These are phyloP conservation scores for Zaprionus ghesquierei DNA, from an alignment of 1,140 invertebrate species.

Conservation along the genomic window DNA sequence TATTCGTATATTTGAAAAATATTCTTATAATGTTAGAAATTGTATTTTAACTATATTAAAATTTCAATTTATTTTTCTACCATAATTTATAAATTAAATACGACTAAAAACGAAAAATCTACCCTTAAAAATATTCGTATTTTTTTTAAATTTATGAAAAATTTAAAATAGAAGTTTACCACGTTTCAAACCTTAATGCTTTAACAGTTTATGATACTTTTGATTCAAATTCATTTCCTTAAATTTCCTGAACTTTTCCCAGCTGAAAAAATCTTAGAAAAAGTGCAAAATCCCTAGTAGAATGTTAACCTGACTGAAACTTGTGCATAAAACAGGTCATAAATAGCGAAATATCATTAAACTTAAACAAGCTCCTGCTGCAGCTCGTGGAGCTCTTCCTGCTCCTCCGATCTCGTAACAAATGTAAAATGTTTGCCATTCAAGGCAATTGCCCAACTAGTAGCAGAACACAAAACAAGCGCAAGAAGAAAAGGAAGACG, in stretches of 20 bases:
- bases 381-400: background rate
- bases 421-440: slow-evolving; percentile 60
- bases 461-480: slow-evolving; percentile 22
- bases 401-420: slow-evolving; percentile 17
- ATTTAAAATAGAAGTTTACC: no score
- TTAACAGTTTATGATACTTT: background rate
- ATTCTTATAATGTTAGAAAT: no score
- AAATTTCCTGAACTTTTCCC: background rate
- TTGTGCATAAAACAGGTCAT: slow-evolving; percentile 45
- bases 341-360: slow-evolving; percentile 79
- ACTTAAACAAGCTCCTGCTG: slow-evolving; percentile 49
- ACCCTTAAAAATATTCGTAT: no score
- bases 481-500: slow-evolving; percentile 7
- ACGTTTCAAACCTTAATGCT: no score
- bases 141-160: no score
- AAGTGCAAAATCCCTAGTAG: slow-evolving; percentile 23
- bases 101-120: no score
- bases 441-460: slow-evolving; percentile 67
- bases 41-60: no score
- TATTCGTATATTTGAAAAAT: no score
- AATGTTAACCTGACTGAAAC: slow-evolving; percentile 46
- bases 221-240: background rate
- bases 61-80: no score
- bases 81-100: no score
- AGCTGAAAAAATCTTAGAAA: slow-evolving; percentile 1